phyloP scores from a whole-genome alignment of 2,113 vertebrate species.

The Leucosticte australis region DNA sequence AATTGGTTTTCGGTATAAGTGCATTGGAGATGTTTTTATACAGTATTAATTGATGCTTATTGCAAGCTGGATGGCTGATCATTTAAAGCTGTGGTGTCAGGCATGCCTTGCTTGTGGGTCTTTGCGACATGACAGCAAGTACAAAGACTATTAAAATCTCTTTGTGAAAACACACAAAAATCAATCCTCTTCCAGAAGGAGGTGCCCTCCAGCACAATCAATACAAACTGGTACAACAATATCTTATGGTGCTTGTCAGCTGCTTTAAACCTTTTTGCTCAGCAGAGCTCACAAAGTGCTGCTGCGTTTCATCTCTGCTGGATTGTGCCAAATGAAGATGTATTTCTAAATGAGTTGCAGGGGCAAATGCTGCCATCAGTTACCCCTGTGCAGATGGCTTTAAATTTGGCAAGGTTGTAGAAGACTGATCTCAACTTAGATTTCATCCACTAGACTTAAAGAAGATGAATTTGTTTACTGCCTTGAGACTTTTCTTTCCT shows the following conservation, averaged over 20 bases:
- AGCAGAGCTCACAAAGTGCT: constrained; percentile 45
- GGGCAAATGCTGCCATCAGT: constrained; percentile 32
- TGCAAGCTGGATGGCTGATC: constrained; percentile 57
- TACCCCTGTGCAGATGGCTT: background rate
- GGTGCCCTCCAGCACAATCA: constrained; percentile 71
- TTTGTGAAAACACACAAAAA: constrained; percentile 70
- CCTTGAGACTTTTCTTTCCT: background rate
- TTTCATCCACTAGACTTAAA: background rate
- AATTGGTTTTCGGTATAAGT: constrained; percentile 51
- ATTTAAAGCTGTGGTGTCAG: constrained; percentile 57
- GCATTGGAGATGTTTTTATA: constrained; percentile 16
- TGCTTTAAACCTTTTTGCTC: constrained; percentile 62
- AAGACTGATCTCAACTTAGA: background rate
- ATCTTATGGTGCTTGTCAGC: constrained; percentile 33
- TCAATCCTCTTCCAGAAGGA: constrained; percentile 75
- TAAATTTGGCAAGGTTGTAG: background rate
- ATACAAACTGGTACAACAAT: constrained; percentile 57
- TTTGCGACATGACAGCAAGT: constrained; percentile 51
- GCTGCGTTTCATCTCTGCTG: constrained; percentile 17
- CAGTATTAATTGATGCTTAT: constrained; percentile 46
- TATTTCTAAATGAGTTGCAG: constrained; percentile 17
- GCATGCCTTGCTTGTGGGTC: constrained; percentile 53
- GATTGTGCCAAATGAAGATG: constrained; percentile 29
- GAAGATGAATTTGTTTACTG: constrained; percentile 19
- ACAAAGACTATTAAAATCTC: constrained; percentile 74